Percentiles rank a stretch among this genome's conserved stretches.
phyloP scores from a whole-genome alignment of 2,113 vertebrate genomes.

The Galemys pyrenaicus region DNA sequence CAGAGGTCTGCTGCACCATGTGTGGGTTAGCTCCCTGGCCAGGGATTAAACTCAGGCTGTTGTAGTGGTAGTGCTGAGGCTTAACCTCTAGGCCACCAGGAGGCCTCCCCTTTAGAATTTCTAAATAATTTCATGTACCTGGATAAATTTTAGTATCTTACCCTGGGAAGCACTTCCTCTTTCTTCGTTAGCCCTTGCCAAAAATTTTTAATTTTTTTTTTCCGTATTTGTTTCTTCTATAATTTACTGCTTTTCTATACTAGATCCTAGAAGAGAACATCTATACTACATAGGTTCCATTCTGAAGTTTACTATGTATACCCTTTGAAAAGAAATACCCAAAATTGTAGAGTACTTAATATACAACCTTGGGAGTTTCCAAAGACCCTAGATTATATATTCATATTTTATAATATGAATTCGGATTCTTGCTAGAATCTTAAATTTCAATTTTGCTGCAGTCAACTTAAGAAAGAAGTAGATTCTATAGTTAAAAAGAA shows the following conservation, averaged over 20 bases:
- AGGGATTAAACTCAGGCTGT: too few species aligned
- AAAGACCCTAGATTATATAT: neutral
- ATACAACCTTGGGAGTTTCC: neutral
- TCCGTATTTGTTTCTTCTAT: neutral
- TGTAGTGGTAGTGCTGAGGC: too few species aligned
- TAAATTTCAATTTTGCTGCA: neutral
- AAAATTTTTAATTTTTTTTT: neutral
- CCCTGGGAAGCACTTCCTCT: neutral
- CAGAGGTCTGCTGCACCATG: too few species aligned
- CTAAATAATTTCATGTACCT: neutral
- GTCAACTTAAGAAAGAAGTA: neutral
- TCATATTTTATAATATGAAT: too few species aligned
- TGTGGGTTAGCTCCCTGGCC: too few species aligned
- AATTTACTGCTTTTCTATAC: neutral
- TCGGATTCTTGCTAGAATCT: neutral
- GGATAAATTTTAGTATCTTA: neutral
- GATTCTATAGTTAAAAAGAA: neutral
- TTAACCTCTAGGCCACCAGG: too few species aligned
- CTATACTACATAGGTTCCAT: neutral
- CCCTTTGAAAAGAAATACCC: neutral
- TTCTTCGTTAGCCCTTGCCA: neutral
- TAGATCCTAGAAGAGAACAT: neutral
- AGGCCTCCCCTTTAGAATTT: neutral
- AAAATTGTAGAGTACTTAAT: neutral
- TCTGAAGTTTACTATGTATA: neutral